Evolutionary conservation across 1,140 invertebrate genomes (phyloP), one percentile per base, ranked within the genome.

Genomic region (Hyles euphorbiae): DNA sequence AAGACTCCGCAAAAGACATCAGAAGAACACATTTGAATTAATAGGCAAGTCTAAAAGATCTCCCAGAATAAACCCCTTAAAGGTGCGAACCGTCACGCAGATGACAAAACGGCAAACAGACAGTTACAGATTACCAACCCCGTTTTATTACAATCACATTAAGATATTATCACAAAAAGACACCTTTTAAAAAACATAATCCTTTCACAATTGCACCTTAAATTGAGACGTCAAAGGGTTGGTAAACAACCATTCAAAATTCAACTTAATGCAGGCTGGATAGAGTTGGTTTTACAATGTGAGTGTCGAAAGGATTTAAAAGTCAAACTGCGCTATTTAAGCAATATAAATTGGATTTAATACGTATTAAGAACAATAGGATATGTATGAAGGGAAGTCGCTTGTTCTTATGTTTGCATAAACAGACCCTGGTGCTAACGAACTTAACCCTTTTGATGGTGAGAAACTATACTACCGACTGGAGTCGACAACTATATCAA

Each of bases 111-210:
- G 53, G 64, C 74, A 73, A 63, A 72, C 72, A 64, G 72, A 85
- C 84, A 87, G 82, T 85, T 84, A 85, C 82, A 85, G 82, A 87
- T 87, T 85, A 85, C 63, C 72, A 79, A 74, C 76, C 74, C 74
- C 81, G 12, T 83, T 78, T 85, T 77, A 83, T 87, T 79, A 83
- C 78, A 85, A 81, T 70, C 76, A 80, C 79, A 87, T 87, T 86
- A 87, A 85, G 82, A 87, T 87, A 86, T 83, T 76, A 87, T 87
- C 84, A 74, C 56, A 76, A 81, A 84, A 83, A 84, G 79, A 60
- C 60, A 52, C 48, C 70, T 69, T 81, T 83, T 81, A 74, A 79
- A 79, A 52, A 76, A 75, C 68, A 69, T 71, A 40, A 50, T 33
- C 64, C 56, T 70, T 77, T 63, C 5, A 34, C 9, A 52, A 34